Evolutionary conservation across 2,888 invertebrate species (phyloP).

Genomic region (Melanargia galathea): DNA sequence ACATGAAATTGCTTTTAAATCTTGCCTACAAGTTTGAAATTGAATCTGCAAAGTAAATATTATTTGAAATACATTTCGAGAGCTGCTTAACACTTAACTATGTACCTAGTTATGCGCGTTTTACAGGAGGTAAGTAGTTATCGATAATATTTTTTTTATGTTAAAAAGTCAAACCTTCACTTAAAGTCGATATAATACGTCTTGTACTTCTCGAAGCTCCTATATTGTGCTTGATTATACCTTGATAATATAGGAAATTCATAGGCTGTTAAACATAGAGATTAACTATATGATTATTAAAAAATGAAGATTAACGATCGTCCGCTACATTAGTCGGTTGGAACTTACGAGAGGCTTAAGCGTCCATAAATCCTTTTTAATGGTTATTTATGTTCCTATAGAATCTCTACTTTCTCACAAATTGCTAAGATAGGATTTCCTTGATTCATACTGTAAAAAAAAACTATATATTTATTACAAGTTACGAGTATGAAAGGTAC

Average conservation of each 20-base stretch:
- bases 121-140: neutral
- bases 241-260: no score
- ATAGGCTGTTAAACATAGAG: neutral
- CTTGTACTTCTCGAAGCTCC: no score
- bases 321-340: neutral
- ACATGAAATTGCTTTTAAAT: slow-evolving; percentile 12
- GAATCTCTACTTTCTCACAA: neutral
- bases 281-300: neutral
- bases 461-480: no score
- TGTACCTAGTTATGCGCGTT: neutral
- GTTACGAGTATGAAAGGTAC: no score
- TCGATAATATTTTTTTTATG: neutral
- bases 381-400: slow-evolving; percentile 4
- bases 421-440: neutral
- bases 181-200: no score
- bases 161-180: no score
- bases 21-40: slow-evolving; percentile 16
- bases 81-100: neutral
- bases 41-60: slow-evolving; percentile 12
- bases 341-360: neutral
- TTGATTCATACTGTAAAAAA: neutral
- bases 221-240: no score
- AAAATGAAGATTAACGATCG: slow-evolving; percentile 5
- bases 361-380: slow-evolving; percentile 20
- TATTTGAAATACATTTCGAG: slow-evolving; percentile 18